Evolutionary conservation across 2,797 vertebrate species (phyloP).

Genomic region (Coluber constrictor): DNA sequence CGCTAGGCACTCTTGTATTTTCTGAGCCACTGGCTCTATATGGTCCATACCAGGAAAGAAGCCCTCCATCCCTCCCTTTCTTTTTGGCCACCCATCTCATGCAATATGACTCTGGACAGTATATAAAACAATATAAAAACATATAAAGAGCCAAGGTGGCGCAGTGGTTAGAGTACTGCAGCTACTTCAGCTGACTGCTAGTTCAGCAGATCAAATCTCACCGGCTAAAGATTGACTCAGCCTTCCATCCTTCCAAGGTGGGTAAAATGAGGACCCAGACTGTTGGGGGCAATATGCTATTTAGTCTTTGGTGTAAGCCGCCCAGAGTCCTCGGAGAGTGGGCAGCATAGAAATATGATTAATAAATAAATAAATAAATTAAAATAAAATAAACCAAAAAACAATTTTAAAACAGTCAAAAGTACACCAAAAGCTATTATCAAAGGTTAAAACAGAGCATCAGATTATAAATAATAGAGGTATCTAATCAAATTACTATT

Average conservation of each 20-base stretch:
- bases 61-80: not conserved
- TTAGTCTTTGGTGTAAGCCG: too few species aligned
- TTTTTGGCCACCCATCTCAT: not conserved
- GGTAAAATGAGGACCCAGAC: too few species aligned
- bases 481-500: not conserved
- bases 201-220: too few species aligned
- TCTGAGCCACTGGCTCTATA: not conserved
- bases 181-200: too few species aligned
- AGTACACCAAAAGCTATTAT: not conserved
- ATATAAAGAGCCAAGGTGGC: too few species aligned
- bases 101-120: not conserved
- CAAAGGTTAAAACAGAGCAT: not conserved
- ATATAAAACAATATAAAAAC: not conserved
- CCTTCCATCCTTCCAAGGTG: too few species aligned
- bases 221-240: too few species aligned
- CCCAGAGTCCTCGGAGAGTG: too few species aligned
- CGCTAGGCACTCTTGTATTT: not conserved
- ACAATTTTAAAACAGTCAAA: not conserved
- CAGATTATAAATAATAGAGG: not conserved
- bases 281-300: too few species aligned
- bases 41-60: not conserved
- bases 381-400: not conserved
- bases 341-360: too few species aligned
- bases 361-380: too few species aligned
- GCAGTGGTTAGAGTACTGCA: too few species aligned